Evolutionary conservation across 2,113 vertebrate genomes (phyloP).

Genomic region (Myxocyprinus asiaticus): DNA sequence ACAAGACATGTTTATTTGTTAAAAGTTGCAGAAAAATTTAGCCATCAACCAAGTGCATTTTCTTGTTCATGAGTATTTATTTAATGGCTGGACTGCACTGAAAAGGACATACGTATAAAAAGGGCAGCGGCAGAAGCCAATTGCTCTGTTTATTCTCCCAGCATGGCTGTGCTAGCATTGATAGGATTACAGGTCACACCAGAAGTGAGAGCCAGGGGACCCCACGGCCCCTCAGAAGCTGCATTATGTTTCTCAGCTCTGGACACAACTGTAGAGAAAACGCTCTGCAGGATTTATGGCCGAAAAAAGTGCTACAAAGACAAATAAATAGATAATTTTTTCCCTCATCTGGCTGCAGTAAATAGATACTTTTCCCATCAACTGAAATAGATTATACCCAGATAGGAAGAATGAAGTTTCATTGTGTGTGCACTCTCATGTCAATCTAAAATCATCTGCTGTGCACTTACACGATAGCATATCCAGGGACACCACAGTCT

Average conservation of each 20-base stretch:
- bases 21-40: not conserved
- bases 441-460: not conserved
- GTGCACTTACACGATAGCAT: not conserved
- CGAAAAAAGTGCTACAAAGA: constrained; percentile 53
- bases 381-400: constrained; percentile 43
- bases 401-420: constrained; percentile 42
- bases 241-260: constrained; percentile 58
- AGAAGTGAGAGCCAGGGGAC: constrained; percentile 68
- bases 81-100: not conserved
- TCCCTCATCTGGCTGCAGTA: constrained; percentile 49
- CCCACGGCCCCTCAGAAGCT: constrained; percentile 57
- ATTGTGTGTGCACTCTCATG: constrained; percentile 25
- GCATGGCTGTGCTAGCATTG: constrained; percentile 63
- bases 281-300: constrained; percentile 48
- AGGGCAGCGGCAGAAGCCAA: constrained; percentile 51
- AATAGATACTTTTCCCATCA: constrained; percentile 48
- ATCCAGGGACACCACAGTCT: constrained; percentile 28
- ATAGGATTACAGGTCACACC: constrained; percentile 72
- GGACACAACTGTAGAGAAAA: constrained; percentile 43
- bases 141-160: constrained; percentile 67
- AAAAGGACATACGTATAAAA: constrained; percentile 31
- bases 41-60: not conserved
- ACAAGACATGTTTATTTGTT: constrained; percentile 17
- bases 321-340: constrained; percentile 59
- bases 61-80: constrained; percentile 18